Percentiles rank a stretch among this genome's conserved stretches.
These are phyloP conservation scores for Phasianus colchicus DNA, from an alignment of 2,113 vertebrate genomes.

Conservation along the genomic window DNA sequence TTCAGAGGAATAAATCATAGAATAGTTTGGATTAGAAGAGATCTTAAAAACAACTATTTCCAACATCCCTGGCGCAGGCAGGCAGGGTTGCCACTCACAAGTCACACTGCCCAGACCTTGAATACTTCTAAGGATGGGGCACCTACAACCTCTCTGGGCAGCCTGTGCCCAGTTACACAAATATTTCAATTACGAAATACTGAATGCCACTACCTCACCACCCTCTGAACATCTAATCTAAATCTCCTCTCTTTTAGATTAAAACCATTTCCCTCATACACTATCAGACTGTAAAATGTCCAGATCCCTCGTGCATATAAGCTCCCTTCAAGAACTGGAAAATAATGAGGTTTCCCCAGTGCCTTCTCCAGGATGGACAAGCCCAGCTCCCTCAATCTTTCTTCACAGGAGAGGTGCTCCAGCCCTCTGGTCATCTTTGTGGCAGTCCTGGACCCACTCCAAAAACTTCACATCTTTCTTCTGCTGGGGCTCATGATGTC, in stretches of 20 bases:
- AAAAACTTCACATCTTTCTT: neutral
- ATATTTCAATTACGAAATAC: no score
- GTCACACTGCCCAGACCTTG: neutral
- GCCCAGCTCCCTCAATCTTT: neutral
- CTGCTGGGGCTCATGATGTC: neutral
- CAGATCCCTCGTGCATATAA: neutral
- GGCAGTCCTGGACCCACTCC: neutral
- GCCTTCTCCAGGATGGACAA: neutral
- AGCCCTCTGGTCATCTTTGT: neutral
- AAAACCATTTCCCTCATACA: neutral
- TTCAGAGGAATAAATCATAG: neutral
- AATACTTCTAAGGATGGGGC: neutral
- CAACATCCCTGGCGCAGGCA: neutral
- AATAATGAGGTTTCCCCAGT: neutral
- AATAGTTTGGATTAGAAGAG: neutral
- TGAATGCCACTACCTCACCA: neutral
- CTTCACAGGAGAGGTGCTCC: neutral
- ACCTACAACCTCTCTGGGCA: neutral
- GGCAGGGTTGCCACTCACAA: neutral
- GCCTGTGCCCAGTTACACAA: no score
- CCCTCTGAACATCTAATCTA: neutral
- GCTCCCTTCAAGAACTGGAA: neutral
- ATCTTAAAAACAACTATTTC: neutral
- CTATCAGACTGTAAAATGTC: neutral
- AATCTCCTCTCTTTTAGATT: neutral